Evolutionary conservation across 1,140 invertebrate species (phyloP).

Genomic region (Drosophila persimilis): DNA sequence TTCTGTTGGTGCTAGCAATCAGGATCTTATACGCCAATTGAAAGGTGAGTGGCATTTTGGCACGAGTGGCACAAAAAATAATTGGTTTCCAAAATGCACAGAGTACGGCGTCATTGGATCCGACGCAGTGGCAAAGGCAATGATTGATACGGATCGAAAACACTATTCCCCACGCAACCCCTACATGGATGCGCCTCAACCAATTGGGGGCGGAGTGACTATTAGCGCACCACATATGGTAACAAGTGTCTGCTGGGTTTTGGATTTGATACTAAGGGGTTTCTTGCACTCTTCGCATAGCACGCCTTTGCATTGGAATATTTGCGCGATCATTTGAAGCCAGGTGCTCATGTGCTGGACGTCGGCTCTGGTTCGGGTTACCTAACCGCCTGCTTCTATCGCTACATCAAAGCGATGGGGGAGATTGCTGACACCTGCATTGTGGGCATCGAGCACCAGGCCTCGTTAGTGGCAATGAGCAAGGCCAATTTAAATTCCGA

Average conservation of each 20-base stretch:
- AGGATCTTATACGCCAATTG: slow-evolving; percentile 92
- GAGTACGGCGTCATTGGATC: slow-evolving; percentile 93
- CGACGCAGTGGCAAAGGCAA: slow-evolving; percentile 90
- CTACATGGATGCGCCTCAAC: slow-evolving; percentile 95
- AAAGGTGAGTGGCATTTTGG: slow-evolving; percentile 85
- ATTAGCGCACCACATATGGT: slow-evolving; percentile 99
- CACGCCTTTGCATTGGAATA: slow-evolving; percentile 97
- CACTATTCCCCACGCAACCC: slow-evolving; percentile 86
- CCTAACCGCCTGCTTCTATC: slow-evolving; percentile 96
- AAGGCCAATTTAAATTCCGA: slow-evolving; percentile 91
- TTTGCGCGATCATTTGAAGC: slow-evolving; percentile 91
- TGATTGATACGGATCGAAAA: slow-evolving; percentile 93
- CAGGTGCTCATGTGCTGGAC: slow-evolving; percentile 93
- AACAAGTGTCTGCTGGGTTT: slow-evolving; percentile 36
- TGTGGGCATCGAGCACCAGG: slow-evolving; percentile 97
- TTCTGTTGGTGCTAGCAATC: slow-evolving; percentile 92
- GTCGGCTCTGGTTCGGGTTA: slow-evolving; percentile 98
- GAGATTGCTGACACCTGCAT: slow-evolving; percentile 87
- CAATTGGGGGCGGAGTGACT: slow-evolving; percentile 95
- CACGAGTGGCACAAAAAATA: slow-evolving; percentile 6
- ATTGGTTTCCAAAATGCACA: slow-evolving; percentile 83
- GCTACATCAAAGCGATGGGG: slow-evolving; percentile 61
- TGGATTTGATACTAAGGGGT: neutral
- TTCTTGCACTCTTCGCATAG: neutral
- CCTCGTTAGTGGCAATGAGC: slow-evolving; percentile 91